Evolutionary conservation across 2,888 invertebrate species (phyloP).

Genomic region (Tetanocera ferruginea): DNA sequence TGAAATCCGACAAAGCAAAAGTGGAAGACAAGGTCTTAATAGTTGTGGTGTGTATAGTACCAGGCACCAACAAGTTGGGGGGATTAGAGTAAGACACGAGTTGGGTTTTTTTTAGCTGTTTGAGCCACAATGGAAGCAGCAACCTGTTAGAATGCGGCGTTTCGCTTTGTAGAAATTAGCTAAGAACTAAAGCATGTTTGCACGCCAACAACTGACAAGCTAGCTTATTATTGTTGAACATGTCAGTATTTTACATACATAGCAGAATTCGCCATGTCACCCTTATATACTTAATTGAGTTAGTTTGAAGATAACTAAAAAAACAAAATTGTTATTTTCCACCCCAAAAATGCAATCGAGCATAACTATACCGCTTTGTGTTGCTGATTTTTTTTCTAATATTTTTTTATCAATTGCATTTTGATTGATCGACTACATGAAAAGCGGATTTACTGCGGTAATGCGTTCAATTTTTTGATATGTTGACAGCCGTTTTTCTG

Average conservation of each 20-base stretch:
- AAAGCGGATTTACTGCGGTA: constrained; percentile 61
- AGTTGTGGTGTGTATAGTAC: constrained; percentile 27
- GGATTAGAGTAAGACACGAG: not conserved
- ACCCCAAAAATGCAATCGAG: constrained; percentile 30
- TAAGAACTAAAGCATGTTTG: constrained; percentile 37
- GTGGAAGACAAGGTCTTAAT: constrained; percentile 47
- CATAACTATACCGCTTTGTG: not conserved
- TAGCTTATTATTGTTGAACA: not conserved
- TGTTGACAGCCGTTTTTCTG: constrained; percentile 42
- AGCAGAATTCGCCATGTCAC: not conserved
- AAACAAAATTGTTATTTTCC: constrained; percentile 21
- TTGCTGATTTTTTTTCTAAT: constrained; percentile 31
- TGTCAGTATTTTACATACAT: not conserved
- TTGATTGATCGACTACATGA: constrained; percentile 61
- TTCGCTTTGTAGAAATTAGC: not conserved
- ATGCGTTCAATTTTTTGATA: constrained; percentile 58
- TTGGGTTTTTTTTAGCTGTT: too few relatives aligned
- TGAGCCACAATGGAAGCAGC: not conserved
- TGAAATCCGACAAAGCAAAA: not conserved
- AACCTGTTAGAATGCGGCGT: not conserved
- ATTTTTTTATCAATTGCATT: constrained; percentile 46
- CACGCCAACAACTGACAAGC: not conserved
- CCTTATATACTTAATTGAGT: not conserved
- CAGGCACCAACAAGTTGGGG: constrained; percentile 27
- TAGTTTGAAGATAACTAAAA: not conserved